phyloP scores from a whole-genome alignment of 2,797 vertebrate genomes.

The Acipenser oxyrinchus region DNA sequence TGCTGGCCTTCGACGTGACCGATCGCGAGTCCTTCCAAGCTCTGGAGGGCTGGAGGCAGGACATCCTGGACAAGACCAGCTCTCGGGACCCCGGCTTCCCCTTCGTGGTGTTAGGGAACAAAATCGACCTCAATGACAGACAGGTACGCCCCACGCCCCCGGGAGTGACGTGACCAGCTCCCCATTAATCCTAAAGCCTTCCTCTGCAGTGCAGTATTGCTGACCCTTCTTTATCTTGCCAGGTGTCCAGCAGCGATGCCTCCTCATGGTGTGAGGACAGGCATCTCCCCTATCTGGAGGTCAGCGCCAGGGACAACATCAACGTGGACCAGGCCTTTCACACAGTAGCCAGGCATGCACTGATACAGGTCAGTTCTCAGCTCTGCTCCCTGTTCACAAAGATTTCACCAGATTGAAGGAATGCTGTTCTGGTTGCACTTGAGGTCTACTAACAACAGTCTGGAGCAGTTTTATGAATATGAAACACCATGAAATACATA shows the following conservation, averaged over 20 bases:
- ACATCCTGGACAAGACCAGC: conserved; percentile 57
- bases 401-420: not conserved
- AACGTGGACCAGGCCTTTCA: conserved; percentile 63
- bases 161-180: too few relatives aligned
- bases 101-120: conserved; percentile 65
- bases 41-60: conserved; percentile 57
- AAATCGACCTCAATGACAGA: conserved; percentile 56
- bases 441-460: not conserved
- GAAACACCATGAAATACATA: not conserved
- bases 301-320: conserved; percentile 63
- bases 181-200: too few relatives aligned
- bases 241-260: conserved; percentile 45
- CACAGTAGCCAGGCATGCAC: conserved; percentile 49
- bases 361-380: conserved; percentile 47
- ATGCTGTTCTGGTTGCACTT: not conserved
- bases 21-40: conserved; percentile 59
- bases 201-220: too few relatives aligned
- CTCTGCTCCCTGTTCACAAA: not conserved
- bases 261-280: conserved; percentile 60
- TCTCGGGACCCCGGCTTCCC: conserved; percentile 50
- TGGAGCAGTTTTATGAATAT: not conserved
- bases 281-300: conserved; percentile 63
- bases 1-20: conserved; percentile 63
- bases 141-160: conserved; percentile 42
- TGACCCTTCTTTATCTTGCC: not conserved